These are phyloP conservation scores for Psittacula derbiana DNA, from an alignment of 2,797 vertebrate species.

Conservation along the genomic window DNA sequence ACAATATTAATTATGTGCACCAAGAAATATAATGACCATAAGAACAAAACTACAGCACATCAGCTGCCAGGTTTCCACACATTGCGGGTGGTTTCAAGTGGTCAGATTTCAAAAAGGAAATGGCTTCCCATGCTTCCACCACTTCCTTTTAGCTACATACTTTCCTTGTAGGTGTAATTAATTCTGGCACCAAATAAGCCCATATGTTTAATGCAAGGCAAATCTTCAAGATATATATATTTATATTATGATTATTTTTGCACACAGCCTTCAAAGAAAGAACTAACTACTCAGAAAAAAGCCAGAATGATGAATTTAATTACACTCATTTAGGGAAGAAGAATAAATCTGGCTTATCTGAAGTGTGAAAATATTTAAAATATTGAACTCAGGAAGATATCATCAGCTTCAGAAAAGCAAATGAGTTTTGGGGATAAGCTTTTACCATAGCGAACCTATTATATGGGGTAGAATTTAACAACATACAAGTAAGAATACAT, in stretches of 20 bases:
- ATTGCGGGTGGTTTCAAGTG: neutral
- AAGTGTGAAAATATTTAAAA: neutral
- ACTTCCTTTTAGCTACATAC: neutral
- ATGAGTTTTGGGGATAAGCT: neutral
- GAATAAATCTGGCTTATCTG: neutral
- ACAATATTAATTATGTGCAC: neutral
- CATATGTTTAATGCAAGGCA: neutral
- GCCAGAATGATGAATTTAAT: neutral
- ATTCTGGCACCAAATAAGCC: neutral
- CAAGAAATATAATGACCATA: neutral
- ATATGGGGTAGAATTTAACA: accelerated
- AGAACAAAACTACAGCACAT: neutral
- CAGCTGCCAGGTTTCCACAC: neutral
- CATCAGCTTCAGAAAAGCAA: neutral
- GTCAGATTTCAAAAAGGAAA: neutral
- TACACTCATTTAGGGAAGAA: neutral
- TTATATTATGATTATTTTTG: neutral
- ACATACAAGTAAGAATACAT: neutral
- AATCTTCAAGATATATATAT: neutral
- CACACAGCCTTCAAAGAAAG: neutral
- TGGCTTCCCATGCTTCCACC: neutral
- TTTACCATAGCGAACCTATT: neutral
- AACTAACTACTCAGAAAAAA: neutral
- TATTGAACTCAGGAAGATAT: neutral
- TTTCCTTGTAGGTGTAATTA: neutral